Evolutionary conservation across 64 coral and sea anemone genomes (phyloP), one percentile per base, ranked within the genome.

Genomic region (Trachythela sp.): DNA sequence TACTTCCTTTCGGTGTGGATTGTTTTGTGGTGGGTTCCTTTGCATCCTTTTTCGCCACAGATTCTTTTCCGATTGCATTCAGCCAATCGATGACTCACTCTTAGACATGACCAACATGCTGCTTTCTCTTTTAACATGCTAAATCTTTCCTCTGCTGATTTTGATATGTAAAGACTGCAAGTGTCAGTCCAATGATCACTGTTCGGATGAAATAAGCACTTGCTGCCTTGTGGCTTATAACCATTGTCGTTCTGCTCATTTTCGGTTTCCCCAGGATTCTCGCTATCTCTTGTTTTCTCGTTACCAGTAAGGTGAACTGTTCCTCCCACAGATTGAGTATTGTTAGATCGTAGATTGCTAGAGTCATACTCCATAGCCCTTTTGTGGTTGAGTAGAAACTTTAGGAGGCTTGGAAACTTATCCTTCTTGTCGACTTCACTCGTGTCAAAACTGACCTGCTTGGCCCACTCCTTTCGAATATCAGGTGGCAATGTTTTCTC

Each of bases 61-160:
- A n/a, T n/a, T n/a, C n/a, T 68, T 89, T 9, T 58, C 85, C 71
- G n/a, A n/a, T 48, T 49, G 43, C 91, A 92, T 22, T 88, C 87
- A 9, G 54, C 29, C 14, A 76, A 35, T 35, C 20, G 54, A 48
- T 93, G 87, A 39, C 92, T 87, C 24, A 37, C 22, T 41, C 76
- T 93, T 4, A 93, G 67, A 36, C 92, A 89, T 35, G 87, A 93
- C 87, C 92, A 93, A 31, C 92, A 89, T 26, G 92, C 92, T 15
- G 33, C 14, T 38, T 87, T 92, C 17, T 68, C 76, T 29, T 85
- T 90, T 1, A 90, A 9, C 27, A 85, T 1, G 22, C 58, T 48
- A n/a, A n/a, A 59, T 15, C 56, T 40, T 41, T 88, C 86, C 22
- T 88, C 76, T 0, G 51, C 2, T 20, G 86, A 40, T 20, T 92